A percentile compares a stretch with the other conserved stretches of the same genome.
Conservation (phyloP, 2,797 vertebrate genomes). For the Okamejei kenojei region DNA sequence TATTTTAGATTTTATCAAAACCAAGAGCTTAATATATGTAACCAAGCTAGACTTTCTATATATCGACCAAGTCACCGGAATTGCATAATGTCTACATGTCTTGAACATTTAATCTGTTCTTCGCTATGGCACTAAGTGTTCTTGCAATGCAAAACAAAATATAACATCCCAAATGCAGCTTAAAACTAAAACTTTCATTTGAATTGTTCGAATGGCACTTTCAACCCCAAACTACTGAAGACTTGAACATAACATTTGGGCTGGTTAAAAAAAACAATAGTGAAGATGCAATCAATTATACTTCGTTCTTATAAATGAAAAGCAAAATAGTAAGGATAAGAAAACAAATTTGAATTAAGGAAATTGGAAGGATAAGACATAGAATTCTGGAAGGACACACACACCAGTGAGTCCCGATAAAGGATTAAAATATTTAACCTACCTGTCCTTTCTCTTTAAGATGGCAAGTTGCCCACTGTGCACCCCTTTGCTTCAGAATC, state of each 20-base stretch:
- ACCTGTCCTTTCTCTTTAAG: slow-evolving; percentile 10
- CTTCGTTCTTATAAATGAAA: not conserved
- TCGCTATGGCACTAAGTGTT: not conserved
- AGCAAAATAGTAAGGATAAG: not conserved
- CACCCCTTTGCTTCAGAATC: not conserved
- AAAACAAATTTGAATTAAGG: not conserved
- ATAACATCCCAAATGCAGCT: not conserved
- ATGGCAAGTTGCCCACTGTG: not conserved
- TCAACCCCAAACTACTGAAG: not conserved
- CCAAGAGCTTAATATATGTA: not conserved
- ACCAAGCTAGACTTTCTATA: not conserved
- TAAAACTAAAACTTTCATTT: not conserved
- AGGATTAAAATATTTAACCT: not conserved
- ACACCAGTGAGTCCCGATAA: not conserved
- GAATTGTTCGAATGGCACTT: too few species aligned
- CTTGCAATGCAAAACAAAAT: not conserved
- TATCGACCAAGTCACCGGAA: not conserved
- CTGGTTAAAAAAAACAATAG: too few species aligned
- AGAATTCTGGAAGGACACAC: not conserved
- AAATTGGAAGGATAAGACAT: not conserved
- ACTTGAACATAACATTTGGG: not conserved
- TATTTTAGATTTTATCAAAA: not conserved
- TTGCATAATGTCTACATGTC: not conserved
- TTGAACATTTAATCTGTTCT: not conserved
- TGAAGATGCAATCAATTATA: not conserved